phyloP scores from a whole-genome alignment of 2,797 vertebrate species.

The Aplochiton taeniatus region DNA sequence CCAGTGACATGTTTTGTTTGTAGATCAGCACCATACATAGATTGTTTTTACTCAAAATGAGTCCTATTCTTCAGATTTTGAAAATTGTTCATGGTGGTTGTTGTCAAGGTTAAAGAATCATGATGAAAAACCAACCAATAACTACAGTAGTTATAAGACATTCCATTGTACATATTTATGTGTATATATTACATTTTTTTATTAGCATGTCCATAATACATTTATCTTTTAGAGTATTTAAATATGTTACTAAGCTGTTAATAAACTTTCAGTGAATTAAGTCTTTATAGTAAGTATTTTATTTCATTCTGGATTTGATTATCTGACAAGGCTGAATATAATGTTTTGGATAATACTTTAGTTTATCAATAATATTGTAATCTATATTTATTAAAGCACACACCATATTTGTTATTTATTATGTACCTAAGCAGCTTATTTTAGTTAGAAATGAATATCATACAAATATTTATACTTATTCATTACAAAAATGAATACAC shows the following conservation, averaged over 20 bases:
- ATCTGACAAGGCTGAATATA: background rate
- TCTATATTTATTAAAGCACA: too few relatives aligned
- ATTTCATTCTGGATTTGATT: conserved; percentile 30
- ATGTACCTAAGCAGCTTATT: conserved; percentile 24
- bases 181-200: conserved; percentile 68
- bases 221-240: conserved; percentile 78
- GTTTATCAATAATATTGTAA: too few relatives aligned
- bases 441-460: conserved; percentile 7
- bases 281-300: conserved; percentile 40
- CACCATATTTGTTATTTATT: background rate
- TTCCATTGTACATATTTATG: conserved; percentile 42
- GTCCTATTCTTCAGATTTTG: background rate
- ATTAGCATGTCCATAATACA: conserved; percentile 69
- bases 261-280: conserved; percentile 72
- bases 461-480: background rate
- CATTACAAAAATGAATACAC: background rate
- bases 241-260: conserved; percentile 67
- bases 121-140: too few relatives aligned
- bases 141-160: background rate
- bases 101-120: background rate
- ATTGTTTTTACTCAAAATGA: background rate
- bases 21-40: background rate
- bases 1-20: conserved; percentile 28
- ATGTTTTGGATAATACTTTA: too few relatives aligned
- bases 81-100: background rate